Evolutionary conservation across 2,113 vertebrate genomes (phyloP), one percentile per base, ranked within the genome.

Genomic region (Vireo altiloquus): DNA sequence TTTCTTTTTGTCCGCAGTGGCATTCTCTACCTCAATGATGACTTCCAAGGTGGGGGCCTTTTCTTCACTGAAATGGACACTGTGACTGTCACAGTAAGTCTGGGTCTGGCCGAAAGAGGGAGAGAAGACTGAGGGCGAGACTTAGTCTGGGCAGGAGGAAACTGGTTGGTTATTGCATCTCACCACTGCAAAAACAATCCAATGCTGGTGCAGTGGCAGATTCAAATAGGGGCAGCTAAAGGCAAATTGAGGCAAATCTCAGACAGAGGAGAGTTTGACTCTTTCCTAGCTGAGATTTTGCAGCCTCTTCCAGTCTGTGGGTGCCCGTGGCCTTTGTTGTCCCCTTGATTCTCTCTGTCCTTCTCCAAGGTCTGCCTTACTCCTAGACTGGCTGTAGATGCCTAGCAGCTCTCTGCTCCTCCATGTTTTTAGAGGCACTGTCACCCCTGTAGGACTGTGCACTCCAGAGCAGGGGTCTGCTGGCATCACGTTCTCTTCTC

Each of bases 21-120:
- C 44, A 90, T 99, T 95, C 98, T 99, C 70, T 99, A 99, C 96
- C 97, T 99, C 97, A 99, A 99, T 25, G 98, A 99, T 56, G 98
- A 99, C 95, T 99, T 99, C 97, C 98, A 98, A 57, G 99, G 99
- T 1, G 99, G 99, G 22, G 98, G 99, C 54, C 96, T 99, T 80
- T 99, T 99, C 97, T 99, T 99, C 97, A 99, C 99, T 12, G 98
- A 98, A 91, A 98, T 97, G 90, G 98, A 99, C 15, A 97, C 98
- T 53, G 98, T 98, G 94, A 99, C 98, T 15, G 97, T 99, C 68
- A 99, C 98, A 39, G 99, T 99, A 95, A 96, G 93, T 70, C 59
- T 69, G 53, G 35, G 54, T 53, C n/a, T 50, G 20, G 19, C 21
- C 77, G 19, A 60, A 84, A 82, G n/a, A 10, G 31, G 50, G 44